Base-by-base conservation (phyloP, 2,888 invertebrate species). In the Apomyelois bistriatella region DNA sequence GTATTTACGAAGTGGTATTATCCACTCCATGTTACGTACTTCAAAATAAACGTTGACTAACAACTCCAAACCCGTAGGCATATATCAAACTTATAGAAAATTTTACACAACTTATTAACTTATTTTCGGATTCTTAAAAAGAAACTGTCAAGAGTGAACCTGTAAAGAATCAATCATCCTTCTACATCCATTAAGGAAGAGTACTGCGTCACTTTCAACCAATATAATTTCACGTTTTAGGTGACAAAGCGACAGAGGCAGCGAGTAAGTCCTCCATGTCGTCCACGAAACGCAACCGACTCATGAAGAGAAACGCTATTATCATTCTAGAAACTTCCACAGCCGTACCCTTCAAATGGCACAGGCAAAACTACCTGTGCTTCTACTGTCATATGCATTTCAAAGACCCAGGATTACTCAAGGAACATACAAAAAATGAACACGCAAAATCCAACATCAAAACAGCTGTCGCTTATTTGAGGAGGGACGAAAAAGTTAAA, bases 271-370 rank as follows among this genome's bases (percentile, higher is more conserved):
- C 82, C 70, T 70, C 76, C 36, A 68, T 86, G 60, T 75, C 85
- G 13, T 65, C 81, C 12, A 87, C 82, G n/a, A 81, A 76, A 68
- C 74, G 82, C 10, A 87, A 89, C 64, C 73, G 76, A 50, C 70
- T 86, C 4, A 79, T 81, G 73, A 90, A 87, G 72, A 73, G 62
- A 57, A 89, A 90, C 65, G 85, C 87, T 4, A 73, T 79, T 1
- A 70, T 61, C 0, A 64, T 90, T 53, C 66, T 90, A 65, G 84
- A 89, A 67, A 64, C 61, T 5, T 81, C 89, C 7, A 83, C 79
- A 0, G 80, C 71, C 0, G 7, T 82, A 1, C 89, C 89, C 0
- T 90, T 90, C 60, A 90, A 87, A 64, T 90, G 89, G 89, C 85
- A 86, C 47, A 68, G 86, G 30, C 86, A 88, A 53, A 76, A 77